phyloP scores from a whole-genome alignment of 1,140 invertebrate genomes.

The Paralvinella palmiformis region DNA sequence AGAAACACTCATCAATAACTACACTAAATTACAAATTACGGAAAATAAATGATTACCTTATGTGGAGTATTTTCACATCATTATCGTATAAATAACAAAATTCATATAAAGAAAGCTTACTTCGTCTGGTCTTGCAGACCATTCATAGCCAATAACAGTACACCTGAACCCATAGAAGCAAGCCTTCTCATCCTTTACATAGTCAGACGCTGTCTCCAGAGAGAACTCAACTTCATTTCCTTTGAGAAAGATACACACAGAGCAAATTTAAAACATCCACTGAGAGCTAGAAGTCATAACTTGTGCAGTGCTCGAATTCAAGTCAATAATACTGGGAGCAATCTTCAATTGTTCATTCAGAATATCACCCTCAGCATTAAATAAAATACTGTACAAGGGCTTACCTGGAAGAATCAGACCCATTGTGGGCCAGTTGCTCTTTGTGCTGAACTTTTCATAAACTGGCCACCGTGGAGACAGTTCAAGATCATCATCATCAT shows the following conservation, averaged over 20 bases:
- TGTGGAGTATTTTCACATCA: too few relatives aligned
- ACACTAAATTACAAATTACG: too few relatives aligned
- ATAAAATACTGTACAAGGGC: conserved; percentile 18
- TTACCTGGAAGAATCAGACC: conserved; percentile 77
- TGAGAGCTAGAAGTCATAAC: too few relatives aligned
- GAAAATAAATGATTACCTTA: too few relatives aligned
- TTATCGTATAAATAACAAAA: too few relatives aligned
- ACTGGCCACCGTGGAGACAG: conserved; percentile 64
- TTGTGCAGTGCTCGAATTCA: too few relatives aligned
- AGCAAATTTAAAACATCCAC: too few relatives aligned
- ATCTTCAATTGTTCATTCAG: too few relatives aligned
- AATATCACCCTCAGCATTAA: too few relatives aligned
- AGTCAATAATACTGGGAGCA: too few relatives aligned
- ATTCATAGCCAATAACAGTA: conserved; percentile 86
- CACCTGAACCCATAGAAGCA: conserved; percentile 86
- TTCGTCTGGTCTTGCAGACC: conserved; percentile 57
- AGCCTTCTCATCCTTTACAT: conserved; percentile 83
- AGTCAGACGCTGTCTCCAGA: conserved; percentile 89
- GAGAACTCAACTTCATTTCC: conserved; percentile 93
- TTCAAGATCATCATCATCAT: too few relatives aligned
- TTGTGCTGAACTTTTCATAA: conserved; percentile 63
- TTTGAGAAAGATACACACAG: conserved; percentile 33
- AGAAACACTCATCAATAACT: too few relatives aligned
- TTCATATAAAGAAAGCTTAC: conserved; percentile 41
- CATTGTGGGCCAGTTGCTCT: conserved; percentile 78